phyloP scores from a whole-genome alignment of 2,113 vertebrate species.

The Halichoeres trimaculatus region DNA sequence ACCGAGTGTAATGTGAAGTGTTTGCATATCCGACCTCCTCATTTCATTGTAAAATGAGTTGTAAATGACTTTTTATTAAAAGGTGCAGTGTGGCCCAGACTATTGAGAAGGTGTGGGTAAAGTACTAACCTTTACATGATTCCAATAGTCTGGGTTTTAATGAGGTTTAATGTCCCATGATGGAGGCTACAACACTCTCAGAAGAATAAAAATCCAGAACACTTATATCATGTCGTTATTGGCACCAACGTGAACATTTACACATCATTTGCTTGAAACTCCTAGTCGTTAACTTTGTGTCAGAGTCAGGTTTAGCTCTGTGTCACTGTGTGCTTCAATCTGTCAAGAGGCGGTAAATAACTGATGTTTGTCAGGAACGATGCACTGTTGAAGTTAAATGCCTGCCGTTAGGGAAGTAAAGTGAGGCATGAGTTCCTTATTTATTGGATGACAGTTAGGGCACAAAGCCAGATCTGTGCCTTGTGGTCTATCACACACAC shows the following conservation, averaged over 20 bases:
- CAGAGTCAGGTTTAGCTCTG: neutral
- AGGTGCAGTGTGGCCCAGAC: neutral
- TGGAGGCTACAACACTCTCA: neutral
- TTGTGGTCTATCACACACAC: neutral
- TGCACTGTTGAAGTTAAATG: constrained; percentile 7
- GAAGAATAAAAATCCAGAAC: neutral
- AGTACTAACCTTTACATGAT: neutral
- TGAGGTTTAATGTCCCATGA: constrained; percentile 15
- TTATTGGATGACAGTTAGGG: constrained; percentile 62
- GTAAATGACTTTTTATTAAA: constrained; percentile 11
- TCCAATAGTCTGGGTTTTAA: neutral
- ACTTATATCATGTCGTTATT: neutral
- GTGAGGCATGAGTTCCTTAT: constrained; percentile 51
- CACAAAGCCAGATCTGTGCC: constrained; percentile 7
- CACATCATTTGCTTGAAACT: neutral
- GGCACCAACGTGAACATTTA: neutral
- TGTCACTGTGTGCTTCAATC: neutral
- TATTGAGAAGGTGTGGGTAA: neutral
- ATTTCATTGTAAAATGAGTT: constrained; percentile 2
- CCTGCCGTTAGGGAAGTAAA: constrained; percentile 50
- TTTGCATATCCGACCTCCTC: constrained; percentile 20
- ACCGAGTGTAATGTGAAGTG: neutral
- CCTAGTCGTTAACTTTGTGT: neutral
- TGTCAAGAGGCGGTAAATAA: neutral
- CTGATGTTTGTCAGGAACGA: neutral